These are phyloP conservation scores for Basileuterus tristriatus DNA, from an alignment of 2,797 vertebrate genomes.

Conservation along the genomic window DNA sequence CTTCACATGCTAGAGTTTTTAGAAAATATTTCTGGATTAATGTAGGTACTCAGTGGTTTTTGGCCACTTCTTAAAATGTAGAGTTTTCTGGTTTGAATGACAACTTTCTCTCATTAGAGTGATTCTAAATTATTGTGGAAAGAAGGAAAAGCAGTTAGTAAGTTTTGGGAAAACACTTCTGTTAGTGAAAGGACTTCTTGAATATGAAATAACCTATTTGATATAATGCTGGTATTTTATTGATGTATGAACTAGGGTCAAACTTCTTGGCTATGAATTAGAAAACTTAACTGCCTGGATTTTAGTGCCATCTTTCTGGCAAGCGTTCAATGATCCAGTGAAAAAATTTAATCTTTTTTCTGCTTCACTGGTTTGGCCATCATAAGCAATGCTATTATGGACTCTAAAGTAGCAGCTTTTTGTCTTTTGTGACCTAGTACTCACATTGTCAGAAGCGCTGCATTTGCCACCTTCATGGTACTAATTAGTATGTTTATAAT, in stretches of 20 bases:
- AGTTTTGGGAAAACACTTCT: not conserved
- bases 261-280: not conserved
- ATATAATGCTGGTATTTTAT: not conserved
- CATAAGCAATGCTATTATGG: not conserved
- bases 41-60: not conserved
- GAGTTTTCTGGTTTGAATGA: not conserved
- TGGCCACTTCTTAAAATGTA: not conserved
- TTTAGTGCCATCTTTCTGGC: constrained; percentile 30
- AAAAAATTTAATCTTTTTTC: constrained; percentile 51
- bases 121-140: not conserved
- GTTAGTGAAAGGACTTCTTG: not conserved
- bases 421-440: not conserved
- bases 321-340: constrained; percentile 7
- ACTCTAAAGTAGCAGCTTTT: not conserved
- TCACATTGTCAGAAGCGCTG: constrained; percentile 19
- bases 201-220: not conserved
- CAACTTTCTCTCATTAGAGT: not conserved
- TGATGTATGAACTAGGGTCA: not conserved
- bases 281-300: constrained; percentile 24
- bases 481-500: constrained; percentile 32
- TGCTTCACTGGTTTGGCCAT: constrained; percentile 22
- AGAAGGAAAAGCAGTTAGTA: not conserved
- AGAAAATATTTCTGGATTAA: not conserved
- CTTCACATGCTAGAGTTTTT: not conserved
- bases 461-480: constrained; percentile 10